phyloP scores from a whole-genome alignment of 2,113 vertebrate genomes.

The Piprites chloris region DNA sequence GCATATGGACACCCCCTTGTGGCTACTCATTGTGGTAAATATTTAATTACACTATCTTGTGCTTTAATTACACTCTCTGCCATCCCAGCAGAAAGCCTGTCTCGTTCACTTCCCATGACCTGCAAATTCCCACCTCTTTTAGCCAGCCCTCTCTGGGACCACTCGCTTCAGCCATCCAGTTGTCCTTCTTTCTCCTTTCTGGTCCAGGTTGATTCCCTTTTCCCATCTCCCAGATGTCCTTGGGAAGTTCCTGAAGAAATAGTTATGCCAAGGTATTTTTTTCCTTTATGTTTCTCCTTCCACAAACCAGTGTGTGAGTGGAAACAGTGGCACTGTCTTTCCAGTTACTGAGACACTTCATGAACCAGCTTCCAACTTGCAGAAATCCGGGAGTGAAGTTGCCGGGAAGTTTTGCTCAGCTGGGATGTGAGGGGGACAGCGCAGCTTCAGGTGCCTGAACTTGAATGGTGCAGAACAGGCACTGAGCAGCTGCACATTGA shows the following conservation, averaged over 20 bases:
- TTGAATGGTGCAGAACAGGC: rapidly evolving
- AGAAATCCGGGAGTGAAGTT: neutral
- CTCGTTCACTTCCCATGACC: neutral
- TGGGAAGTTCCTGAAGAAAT: neutral
- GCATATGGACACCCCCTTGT: neutral
- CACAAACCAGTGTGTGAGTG: neutral
- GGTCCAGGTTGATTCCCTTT: neutral
- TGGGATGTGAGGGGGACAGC: neutral
- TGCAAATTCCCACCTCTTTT: neutral
- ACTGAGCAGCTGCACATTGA: neutral
- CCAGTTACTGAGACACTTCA: neutral
- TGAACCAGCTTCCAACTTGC: neutral
- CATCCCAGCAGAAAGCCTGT: neutral
- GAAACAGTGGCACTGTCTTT: neutral
- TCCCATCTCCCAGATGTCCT: neutral
- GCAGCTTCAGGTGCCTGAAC: neutral
- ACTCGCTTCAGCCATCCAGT: neutral
- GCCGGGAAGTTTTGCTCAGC: neutral
- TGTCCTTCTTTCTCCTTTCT: neutral
- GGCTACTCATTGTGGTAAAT: neutral
- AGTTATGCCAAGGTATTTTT: neutral
- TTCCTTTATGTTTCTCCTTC: neutral
- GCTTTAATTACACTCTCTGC: neutral
- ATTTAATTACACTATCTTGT: neutral
- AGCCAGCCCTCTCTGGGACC: neutral